phyloP scores from a whole-genome alignment of 1,140 invertebrate species.

The Bombus confusus region DNA sequence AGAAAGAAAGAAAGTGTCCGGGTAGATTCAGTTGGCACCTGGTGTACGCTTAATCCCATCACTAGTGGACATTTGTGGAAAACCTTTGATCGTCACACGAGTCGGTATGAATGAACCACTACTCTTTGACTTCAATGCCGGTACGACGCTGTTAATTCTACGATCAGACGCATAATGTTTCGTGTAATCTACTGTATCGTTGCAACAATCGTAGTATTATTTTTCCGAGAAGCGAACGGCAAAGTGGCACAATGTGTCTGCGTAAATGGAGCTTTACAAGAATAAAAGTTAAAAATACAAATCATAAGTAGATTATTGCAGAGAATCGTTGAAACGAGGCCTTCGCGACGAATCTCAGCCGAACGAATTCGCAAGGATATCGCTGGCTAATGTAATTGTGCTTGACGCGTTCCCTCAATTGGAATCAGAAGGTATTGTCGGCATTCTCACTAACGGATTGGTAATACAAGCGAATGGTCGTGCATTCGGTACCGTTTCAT shows the following conservation, averaged over 20 bases:
- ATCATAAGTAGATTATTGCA: background rate
- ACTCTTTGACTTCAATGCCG: slow-evolving; percentile 25
- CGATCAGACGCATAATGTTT: background rate
- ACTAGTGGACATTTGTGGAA: slow-evolving; percentile 49
- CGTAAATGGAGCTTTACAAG: background rate
- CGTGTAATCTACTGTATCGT: background rate
- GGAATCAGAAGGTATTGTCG: background rate
- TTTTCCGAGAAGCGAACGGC: background rate
- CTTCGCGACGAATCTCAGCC: background rate
- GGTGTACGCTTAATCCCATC: slow-evolving; percentile 4
- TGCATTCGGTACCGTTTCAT: slow-evolving; percentile 60
- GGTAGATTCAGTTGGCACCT: too few species aligned
- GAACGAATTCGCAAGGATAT: background rate
- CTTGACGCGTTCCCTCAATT: background rate
- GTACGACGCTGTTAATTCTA: background rate
- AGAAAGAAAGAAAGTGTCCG: background rate
- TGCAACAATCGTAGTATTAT: background rate
- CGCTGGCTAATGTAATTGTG: background rate
- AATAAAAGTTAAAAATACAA: background rate
- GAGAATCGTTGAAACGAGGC: background rate
- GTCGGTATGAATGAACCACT: slow-evolving; percentile 53
- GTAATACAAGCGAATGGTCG: slow-evolving; percentile 35
- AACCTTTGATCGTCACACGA: slow-evolving; percentile 44
- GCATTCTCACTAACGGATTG: slow-evolving; percentile 23
- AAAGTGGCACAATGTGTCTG: background rate